phyloP scores from a whole-genome alignment of 2,113 vertebrate species.

The Carlito syrichta region DNA sequence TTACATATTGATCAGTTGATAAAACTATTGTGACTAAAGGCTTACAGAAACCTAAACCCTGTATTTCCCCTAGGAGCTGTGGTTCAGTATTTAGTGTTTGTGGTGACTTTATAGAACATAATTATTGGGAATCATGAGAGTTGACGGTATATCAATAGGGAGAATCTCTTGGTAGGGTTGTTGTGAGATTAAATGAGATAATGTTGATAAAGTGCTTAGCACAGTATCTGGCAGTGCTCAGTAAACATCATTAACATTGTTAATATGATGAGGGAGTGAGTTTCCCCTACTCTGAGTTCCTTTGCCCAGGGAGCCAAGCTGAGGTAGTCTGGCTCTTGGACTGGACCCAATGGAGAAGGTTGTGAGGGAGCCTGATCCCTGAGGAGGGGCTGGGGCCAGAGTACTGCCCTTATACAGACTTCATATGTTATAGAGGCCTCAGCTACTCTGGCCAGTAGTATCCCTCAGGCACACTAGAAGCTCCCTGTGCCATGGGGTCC shows the following conservation, averaged over 20 bases:
- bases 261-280: not conserved
- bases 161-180: not conserved
- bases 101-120: not conserved
- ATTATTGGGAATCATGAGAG: not conserved
- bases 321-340: not conserved
- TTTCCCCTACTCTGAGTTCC: not conserved
- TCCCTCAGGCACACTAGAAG: not conserved
- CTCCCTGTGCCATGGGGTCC: conserved; percentile 54
- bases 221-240: not conserved
- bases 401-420: not conserved
- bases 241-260: not conserved
- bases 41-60: not conserved
- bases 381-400: not conserved
- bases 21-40: not conserved
- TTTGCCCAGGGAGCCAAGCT: not conserved
- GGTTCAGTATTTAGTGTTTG: not conserved
- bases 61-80: not conserved
- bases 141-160: not conserved
- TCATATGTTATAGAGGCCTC: conserved; percentile 51
- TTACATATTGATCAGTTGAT: not conserved
- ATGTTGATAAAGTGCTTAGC: not conserved
- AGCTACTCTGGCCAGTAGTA: not conserved
- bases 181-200: not conserved
- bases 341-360: not conserved
- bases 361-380: not conserved